Conservation (phyloP, 2,888 invertebrate species). For the Philaethria dido region DNA sequence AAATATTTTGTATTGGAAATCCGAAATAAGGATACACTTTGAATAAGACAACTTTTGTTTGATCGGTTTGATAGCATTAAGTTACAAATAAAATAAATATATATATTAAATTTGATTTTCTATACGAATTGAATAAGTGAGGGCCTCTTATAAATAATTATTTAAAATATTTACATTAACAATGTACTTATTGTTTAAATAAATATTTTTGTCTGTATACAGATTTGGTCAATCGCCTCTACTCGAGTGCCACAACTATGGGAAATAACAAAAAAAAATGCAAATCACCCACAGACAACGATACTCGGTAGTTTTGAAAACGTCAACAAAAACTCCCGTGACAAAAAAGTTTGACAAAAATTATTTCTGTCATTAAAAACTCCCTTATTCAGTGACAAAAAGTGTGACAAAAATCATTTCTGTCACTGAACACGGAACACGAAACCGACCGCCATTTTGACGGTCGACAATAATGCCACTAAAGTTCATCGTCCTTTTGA, state of each 20-base stretch:
- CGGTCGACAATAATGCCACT: slow-evolving; percentile 1
- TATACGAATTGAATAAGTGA: not conserved
- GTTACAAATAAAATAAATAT: slow-evolving; percentile 7
- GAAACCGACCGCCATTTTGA: slow-evolving; percentile 13
- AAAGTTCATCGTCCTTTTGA: slow-evolving; percentile 24
- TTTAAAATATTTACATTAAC: slow-evolving; percentile 37
- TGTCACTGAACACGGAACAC: slow-evolving; percentile 17
- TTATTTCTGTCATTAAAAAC: slow-evolving; percentile 3
- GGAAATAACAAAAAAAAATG: slow-evolving; percentile 19
- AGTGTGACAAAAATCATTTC: not conserved
- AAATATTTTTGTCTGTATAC: slow-evolving; percentile 36
- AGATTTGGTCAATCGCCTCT: slow-evolving; percentile 32
- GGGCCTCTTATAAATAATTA: slow-evolving; percentile 33
- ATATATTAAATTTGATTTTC: slow-evolving; percentile 2
- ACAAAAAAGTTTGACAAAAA: not conserved
- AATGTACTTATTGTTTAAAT: slow-evolving; percentile 29
- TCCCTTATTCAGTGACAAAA: not conserved
- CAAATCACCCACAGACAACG: slow-evolving; percentile 6
- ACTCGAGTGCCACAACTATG: not conserved
- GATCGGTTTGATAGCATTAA: not conserved
- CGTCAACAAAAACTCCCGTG: slow-evolving; percentile 10
- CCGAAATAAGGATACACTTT: not conserved
- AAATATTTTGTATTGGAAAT: not conserved
- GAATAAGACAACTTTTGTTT: not conserved
- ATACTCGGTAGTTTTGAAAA: slow-evolving; percentile 22